Evolutionary conservation across 2,888 invertebrate species (phyloP), one percentile per base, ranked within the genome.

Genomic region (Slavum lentiscoides): DNA sequence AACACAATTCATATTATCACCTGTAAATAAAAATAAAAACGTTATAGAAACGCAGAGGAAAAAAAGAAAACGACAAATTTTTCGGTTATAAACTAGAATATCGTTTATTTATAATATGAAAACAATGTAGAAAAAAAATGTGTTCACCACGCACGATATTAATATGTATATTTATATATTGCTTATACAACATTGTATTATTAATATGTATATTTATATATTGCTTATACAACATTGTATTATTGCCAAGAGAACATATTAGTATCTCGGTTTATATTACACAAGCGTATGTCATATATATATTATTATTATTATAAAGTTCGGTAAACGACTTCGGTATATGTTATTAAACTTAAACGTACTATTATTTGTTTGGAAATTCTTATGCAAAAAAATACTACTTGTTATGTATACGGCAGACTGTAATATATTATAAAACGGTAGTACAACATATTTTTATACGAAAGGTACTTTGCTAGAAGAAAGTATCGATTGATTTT

Each of bases 191-290:
- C 75, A 39, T 75, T 43, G n/a, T n/a, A 75, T 7, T 13, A 13
- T 64, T 66, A 4, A 74, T 49, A 74, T n/a, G n/a, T n/a, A n/a
- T n/a, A 30, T 30, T 30, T 30, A 30, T 64, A 64, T 67, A 62
- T 64, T 49, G 49, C 49, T 49, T 53, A 64, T 74, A 75, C 58
- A 67, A 59, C 75, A 39, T 75, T 43, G 58, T 58, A 75, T 58
- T 67, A 75, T 75, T 75, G 66, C 75, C 67, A 75, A 67, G 58
- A 75, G 75, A 43, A 75, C 67, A 67, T 74, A 58, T 58, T 74
- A 53, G 30, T 69, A 13, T 69, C 8, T 49, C 23, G 23, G 17
- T 68, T 15, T 3, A 49, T 49, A 49, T 49, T 49, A 49, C 49
- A 49, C 49, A 15, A 13, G 49, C 11, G 11, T 11, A 49, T 11